A percentile compares a stretch with the other conserved stretches of the same genome.
Evolutionary conservation across 2,797 vertebrate genomes (phyloP).

Genomic region (Enteromius unitaeniatus): DNA sequence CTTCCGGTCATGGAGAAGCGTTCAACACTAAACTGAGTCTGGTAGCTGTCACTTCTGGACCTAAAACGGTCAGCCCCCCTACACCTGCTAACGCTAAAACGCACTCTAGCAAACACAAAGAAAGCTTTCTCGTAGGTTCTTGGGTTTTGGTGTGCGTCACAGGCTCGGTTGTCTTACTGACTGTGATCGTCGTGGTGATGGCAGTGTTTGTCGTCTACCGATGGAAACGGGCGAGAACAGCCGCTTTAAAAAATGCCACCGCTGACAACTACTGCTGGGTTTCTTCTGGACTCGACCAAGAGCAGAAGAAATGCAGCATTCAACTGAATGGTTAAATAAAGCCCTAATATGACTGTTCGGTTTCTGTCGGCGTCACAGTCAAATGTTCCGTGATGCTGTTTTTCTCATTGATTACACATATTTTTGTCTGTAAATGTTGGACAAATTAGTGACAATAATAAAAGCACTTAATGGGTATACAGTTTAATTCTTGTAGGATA

Average conservation of each 20-base stretch:
- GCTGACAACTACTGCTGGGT: slow-evolving; percentile 82
- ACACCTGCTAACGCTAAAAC: background rate
- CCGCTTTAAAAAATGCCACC: slow-evolving; percentile 64
- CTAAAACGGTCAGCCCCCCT: background rate
- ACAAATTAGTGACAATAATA: background rate
- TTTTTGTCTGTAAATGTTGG: background rate
- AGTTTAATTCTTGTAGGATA: background rate
- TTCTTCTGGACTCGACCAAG: slow-evolving; percentile 70
- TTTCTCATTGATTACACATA: background rate
- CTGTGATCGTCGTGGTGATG: slow-evolving; percentile 69
- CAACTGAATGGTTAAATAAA: background rate
- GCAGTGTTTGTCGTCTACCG: slow-evolving; percentile 67
- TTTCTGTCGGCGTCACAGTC: background rate
- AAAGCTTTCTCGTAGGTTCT: slow-evolving; percentile 17
- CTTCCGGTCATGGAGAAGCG: background rate
- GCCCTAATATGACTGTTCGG: too few species aligned
- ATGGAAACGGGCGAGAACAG: slow-evolving; percentile 69
- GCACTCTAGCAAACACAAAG: background rate
- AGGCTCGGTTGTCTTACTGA: slow-evolving; percentile 71
- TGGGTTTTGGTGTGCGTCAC: slow-evolving; percentile 72
- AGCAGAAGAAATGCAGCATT: background rate
- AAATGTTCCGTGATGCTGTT: background rate
- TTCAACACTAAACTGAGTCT: background rate
- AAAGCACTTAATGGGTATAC: background rate
- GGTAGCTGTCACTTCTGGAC: background rate